Percentiles rank a stretch among this genome's conserved stretches.
Conservation (phyloP, 2,797 vertebrate genomes). For the Xiphophorus birchmanni region DNA sequence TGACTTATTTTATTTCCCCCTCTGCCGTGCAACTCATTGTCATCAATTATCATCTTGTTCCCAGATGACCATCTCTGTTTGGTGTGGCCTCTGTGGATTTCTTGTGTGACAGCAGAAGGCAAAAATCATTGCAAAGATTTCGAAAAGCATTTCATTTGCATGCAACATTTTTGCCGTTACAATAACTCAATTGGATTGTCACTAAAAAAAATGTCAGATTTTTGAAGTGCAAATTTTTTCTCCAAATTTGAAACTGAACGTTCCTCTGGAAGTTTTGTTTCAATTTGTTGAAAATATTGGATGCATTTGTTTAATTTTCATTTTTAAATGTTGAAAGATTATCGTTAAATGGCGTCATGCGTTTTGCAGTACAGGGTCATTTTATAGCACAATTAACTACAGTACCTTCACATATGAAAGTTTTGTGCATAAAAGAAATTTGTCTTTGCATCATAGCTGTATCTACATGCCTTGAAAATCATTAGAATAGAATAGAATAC, state of each 20-base stretch:
- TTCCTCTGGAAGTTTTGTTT: neutral
- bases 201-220: neutral
- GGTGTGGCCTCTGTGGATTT: constrained; percentile 38
- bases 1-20: constrained; percentile 44
- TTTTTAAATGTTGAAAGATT: neutral
- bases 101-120: constrained; percentile 26
- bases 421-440: neutral
- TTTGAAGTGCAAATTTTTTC: neutral
- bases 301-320: neutral
- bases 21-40: constrained; percentile 53
- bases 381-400: neutral
- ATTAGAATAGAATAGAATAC: neutral
- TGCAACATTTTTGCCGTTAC: neutral
- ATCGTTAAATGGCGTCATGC: neutral
- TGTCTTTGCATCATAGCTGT: neutral
- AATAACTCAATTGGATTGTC: neutral
- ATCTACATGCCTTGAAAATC: neutral
- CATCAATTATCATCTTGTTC: constrained; percentile 68
- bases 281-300: neutral
- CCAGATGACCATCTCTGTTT: constrained; percentile 65
- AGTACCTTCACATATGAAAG: neutral
- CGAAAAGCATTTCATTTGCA: constrained; percentile 18
- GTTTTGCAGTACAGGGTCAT: neutral
- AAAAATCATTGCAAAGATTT: constrained; percentile 34
- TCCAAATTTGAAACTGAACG: neutral